These are phyloP conservation scores for Ischnus inquisitorius DNA, from an alignment of 2,888 invertebrate genomes.

Conservation along the genomic window DNA sequence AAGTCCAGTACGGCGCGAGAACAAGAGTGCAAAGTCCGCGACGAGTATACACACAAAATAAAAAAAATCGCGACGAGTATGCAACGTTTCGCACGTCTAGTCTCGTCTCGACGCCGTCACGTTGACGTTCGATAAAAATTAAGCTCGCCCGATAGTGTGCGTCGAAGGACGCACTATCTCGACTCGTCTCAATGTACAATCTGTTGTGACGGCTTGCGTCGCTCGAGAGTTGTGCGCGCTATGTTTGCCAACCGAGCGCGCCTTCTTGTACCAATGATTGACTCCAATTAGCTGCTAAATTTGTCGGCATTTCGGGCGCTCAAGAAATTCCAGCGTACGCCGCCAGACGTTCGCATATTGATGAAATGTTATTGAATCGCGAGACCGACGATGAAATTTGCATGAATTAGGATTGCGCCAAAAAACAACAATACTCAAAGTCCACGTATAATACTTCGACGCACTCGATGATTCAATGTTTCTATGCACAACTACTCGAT, in stretches of 20 bases:
- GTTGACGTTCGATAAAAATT: conserved; percentile 21
- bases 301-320: neutral
- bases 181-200: neutral
- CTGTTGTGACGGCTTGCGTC: neutral
- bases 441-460: too few species aligned
- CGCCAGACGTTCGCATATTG: neutral
- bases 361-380: neutral
- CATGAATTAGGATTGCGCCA: too few species aligned
- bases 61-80: conserved; percentile 10
- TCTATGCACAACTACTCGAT: too few species aligned
- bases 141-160: neutral
- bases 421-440: too few species aligned
- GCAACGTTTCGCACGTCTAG: neutral
- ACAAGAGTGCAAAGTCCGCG: conserved; percentile 31
- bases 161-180: conserved; percentile 8
- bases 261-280: conserved; percentile 27
- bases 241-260: neutral
- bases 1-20: neutral
- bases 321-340: neutral
- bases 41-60: neutral
- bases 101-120: neutral
- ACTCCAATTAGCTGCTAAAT: conserved; percentile 37
- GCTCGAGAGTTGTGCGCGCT: neutral
- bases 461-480: too few species aligned
- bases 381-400: too few species aligned